Evolutionary conservation across 2,888 invertebrate species (phyloP).

Genomic region (Agapostemon virescens): DNA sequence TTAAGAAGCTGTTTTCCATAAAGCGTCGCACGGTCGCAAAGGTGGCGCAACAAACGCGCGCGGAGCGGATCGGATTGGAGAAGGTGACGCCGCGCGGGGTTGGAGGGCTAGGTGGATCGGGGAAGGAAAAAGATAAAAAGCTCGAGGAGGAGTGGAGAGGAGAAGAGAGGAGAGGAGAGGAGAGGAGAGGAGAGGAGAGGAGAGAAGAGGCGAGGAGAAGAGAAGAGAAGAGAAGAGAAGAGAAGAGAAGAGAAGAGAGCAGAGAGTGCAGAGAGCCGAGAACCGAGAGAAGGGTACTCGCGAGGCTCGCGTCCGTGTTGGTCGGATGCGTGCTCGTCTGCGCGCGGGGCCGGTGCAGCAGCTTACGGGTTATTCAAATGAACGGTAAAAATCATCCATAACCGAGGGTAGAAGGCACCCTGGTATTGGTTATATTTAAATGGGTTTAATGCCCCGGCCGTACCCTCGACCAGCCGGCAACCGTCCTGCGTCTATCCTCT

Average conservation of each 20-base stretch:
- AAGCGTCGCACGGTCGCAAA: neutral
- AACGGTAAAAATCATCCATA: conserved; percentile 78
- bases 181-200: neutral
- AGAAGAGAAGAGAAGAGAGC: neutral
- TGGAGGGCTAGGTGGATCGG: conserved; percentile 5
- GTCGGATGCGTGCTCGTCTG: conserved; percentile 48
- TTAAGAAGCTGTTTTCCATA: neutral
- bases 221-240: neutral
- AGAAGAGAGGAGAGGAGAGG: neutral
- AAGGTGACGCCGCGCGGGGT: neutral
- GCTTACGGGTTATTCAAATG: conserved; percentile 78
- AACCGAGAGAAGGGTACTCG: conserved; percentile 37
- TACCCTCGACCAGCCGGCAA: conserved; percentile 62
- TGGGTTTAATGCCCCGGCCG: conserved; percentile 74
- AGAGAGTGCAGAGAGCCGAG: neutral
- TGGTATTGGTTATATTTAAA: conserved; percentile 77
- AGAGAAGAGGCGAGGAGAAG: neutral
- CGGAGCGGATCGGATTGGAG: neutral
- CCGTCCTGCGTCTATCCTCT: conserved; percentile 49
- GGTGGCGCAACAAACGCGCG: neutral
- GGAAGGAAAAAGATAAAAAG: conserved; percentile 2
- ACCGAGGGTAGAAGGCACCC: conserved; percentile 68
- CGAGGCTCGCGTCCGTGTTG: conserved; percentile 27
- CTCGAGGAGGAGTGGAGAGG: neutral
- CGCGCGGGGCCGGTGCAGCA: conserved; percentile 54